phyloP scores from a whole-genome alignment of 2,113 vertebrate species.

The Ptychochromis oligacanthus region DNA sequence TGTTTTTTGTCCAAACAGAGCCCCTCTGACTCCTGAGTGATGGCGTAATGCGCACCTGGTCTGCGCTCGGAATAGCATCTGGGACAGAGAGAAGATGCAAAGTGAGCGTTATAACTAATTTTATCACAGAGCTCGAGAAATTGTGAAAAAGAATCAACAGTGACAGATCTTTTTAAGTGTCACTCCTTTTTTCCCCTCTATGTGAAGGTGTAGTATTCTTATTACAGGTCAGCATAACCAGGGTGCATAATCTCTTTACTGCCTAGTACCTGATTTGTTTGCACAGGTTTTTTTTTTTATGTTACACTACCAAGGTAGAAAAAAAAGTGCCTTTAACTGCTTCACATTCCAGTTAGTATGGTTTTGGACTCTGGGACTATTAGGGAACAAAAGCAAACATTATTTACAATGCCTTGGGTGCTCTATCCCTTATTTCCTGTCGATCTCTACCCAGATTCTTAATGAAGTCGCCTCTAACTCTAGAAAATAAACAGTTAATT shows the following conservation, averaged over 20 bases:
- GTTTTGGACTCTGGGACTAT: background rate
- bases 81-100: background rate
- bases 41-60: conserved; percentile 94
- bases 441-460: background rate
- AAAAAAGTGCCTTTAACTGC: background rate
- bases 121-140: background rate
- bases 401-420: background rate
- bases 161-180: background rate
- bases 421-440: background rate
- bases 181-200: background rate
- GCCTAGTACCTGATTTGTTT: background rate
- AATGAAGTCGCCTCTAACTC: background rate
- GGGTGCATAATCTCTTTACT: background rate
- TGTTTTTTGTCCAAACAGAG: conserved; percentile 91
- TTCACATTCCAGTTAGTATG: background rate
- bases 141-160: background rate
- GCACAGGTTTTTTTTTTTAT: rapidly evolving
- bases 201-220: background rate
- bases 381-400: background rate
- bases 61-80: conserved; percentile 96
- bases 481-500: background rate
- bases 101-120: background rate
- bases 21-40: conserved; percentile 95
- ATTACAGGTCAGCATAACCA: background rate
- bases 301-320: background rate